Conservation (phyloP, 2,113 vertebrate genomes). For the Bubo blakistoni region DNA sequence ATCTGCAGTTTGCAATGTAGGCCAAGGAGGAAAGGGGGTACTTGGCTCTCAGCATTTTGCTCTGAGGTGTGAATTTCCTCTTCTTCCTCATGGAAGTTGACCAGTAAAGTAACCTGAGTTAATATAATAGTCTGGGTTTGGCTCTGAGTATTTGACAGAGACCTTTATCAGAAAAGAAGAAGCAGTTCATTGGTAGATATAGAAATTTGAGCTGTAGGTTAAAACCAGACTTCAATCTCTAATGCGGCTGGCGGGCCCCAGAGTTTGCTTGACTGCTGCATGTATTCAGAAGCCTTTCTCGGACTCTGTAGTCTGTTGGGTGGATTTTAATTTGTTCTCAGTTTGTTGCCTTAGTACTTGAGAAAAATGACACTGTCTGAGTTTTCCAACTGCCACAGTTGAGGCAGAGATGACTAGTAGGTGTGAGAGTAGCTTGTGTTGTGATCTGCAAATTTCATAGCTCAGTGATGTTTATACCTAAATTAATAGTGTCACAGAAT, state of each 20-base stretch:
- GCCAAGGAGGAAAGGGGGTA: not conserved
- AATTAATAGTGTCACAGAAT: not conserved
- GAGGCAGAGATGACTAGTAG: not conserved
- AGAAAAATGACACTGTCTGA: not conserved
- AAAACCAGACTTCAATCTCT: not conserved
- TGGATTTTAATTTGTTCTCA: constrained; percentile 23
- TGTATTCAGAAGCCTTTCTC: constrained; percentile 6
- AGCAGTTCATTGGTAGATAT: not conserved
- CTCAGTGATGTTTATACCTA: not conserved
- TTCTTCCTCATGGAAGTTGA: not conserved
- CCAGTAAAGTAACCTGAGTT: not conserved
- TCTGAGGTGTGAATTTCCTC: not conserved
- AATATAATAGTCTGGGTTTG: not conserved
- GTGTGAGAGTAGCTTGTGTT: not conserved
- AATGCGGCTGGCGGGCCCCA: not conserved
- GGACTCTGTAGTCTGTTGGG: not conserved
- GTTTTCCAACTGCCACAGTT: not conserved
- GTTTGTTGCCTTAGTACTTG: constrained; percentile 16
- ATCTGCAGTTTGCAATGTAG: not conserved
- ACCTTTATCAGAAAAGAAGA: not conserved
- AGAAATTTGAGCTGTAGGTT: not conserved
- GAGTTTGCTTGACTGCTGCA: not conserved
- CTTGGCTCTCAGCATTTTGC: not conserved
- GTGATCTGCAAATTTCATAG: not conserved
- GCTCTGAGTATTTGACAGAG: not conserved